These are phyloP conservation scores for Perognathus longimembris DNA, from an alignment of 2,113 vertebrate species.

Conservation along the genomic window DNA sequence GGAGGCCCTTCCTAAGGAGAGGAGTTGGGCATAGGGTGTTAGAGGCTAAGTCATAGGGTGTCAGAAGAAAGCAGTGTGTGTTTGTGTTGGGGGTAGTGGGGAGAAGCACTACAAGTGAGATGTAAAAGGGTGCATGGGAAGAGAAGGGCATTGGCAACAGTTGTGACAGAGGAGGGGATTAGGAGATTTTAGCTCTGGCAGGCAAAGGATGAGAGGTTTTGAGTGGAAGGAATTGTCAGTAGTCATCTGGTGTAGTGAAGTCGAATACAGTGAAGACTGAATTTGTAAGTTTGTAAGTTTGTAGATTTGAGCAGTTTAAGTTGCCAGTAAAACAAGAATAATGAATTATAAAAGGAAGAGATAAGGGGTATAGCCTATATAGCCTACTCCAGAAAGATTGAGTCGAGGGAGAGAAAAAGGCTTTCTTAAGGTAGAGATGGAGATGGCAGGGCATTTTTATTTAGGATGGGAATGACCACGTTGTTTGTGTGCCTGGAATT, in stretches of 20 bases:
- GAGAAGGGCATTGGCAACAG: background rate
- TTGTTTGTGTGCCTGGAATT: background rate
- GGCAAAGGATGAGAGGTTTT: background rate
- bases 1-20: background rate
- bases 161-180: background rate
- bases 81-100: background rate
- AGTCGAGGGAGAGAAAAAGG: background rate
- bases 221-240: background rate
- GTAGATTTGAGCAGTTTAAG: background rate
- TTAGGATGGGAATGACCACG: background rate
- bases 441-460: background rate
- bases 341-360: constrained; percentile 8
- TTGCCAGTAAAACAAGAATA: background rate
- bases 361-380: background rate
- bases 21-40: background rate
- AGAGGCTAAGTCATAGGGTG: background rate
- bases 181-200: background rate
- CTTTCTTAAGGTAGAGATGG: background rate
- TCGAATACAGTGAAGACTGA: background rate
- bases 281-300: background rate
- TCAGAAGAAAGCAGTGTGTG: background rate
- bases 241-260: background rate
- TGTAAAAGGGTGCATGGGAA: background rate
- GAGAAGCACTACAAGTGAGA: background rate
- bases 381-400: constrained; percentile 32